phyloP scores from a whole-genome alignment of 1,140 invertebrate genomes.

The Neodiprion lecontei region DNA sequence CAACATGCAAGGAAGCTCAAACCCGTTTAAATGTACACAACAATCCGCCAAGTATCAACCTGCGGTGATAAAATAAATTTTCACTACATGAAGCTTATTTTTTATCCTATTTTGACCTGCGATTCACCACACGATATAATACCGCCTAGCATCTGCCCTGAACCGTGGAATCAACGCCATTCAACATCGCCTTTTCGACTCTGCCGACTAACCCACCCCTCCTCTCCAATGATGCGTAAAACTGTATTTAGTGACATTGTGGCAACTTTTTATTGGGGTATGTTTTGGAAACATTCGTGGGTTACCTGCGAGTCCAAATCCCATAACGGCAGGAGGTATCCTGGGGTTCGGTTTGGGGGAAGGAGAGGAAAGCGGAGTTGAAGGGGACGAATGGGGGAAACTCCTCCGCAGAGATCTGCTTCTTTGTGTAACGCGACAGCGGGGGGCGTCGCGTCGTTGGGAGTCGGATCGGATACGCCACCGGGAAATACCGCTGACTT shows the following conservation, averaged over 20 bases:
- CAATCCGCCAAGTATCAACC: not conserved
- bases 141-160: constrained; percentile 2
- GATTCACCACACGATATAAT: constrained; percentile 9
- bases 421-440: not conserved
- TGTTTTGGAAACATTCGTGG: not conserved
- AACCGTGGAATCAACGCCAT: constrained; percentile 11
- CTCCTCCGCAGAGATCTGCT: constrained; percentile 4
- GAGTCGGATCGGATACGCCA: not conserved
- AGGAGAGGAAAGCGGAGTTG: not conserved
- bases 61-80: constrained; percentile 15
- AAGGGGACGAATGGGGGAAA: not conserved
- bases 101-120: constrained; percentile 10
- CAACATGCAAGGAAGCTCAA: not conserved
- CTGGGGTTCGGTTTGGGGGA: not conserved
- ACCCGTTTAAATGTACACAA: not conserved
- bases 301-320: constrained; percentile 2
- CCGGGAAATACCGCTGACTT: not conserved
- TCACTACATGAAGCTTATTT: constrained; percentile 6
- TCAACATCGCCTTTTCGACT: not conserved
- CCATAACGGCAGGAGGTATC: constrained; percentile 4
- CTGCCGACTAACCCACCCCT: not conserved
- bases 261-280: constrained; percentile 9
- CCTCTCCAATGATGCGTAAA: constrained; percentile 10
- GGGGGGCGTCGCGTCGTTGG: not conserved
- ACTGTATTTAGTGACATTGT: constrained; percentile 17